Evolutionary conservation across 2,888 invertebrate genomes (phyloP).

Genomic region (Aleiodes alternator): DNA sequence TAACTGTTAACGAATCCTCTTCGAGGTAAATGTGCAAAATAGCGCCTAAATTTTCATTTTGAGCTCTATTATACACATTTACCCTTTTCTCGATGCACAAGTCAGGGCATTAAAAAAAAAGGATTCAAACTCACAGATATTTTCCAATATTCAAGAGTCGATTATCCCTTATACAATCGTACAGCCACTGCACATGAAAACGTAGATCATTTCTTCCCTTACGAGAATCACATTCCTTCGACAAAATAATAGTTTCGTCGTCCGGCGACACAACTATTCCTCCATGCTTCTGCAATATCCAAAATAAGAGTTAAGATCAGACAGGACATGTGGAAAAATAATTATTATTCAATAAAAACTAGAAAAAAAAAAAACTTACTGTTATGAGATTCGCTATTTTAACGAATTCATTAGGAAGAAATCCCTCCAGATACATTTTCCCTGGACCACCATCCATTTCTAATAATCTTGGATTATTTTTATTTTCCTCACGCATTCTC

Average conservation of each 20-base stretch:
- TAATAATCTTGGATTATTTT: neutral
- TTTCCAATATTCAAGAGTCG: constrained; percentile 13
- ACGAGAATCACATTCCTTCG: neutral
- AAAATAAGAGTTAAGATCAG: too few relatives aligned
- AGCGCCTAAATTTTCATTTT: too few relatives aligned
- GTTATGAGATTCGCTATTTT: constrained; percentile 6
- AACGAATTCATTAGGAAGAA: constrained; percentile 13
- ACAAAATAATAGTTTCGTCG: constrained; percentile 17
- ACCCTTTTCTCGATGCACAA: too few relatives aligned
- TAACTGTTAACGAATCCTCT: too few relatives aligned
- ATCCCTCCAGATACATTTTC: constrained; percentile 15
- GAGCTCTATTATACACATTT: too few relatives aligned
- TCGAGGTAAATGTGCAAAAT: too few relatives aligned
- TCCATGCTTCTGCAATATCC: constrained; percentile 2
- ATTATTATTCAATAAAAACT: too few relatives aligned
- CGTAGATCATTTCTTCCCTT: neutral
- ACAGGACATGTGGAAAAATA: too few relatives aligned
- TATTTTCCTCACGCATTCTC: too few relatives aligned
- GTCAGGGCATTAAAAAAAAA: neutral
- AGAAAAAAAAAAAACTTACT: neutral
- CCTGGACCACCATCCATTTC: constrained; percentile 6
- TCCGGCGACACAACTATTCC: constrained; percentile 16
- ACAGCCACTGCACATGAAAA: constrained; percentile 11
- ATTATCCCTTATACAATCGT: neutral
- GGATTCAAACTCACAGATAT: constrained; percentile 19